Conservation (phyloP, 1,140 invertebrate genomes). For the Sinella curviseta region DNA sequence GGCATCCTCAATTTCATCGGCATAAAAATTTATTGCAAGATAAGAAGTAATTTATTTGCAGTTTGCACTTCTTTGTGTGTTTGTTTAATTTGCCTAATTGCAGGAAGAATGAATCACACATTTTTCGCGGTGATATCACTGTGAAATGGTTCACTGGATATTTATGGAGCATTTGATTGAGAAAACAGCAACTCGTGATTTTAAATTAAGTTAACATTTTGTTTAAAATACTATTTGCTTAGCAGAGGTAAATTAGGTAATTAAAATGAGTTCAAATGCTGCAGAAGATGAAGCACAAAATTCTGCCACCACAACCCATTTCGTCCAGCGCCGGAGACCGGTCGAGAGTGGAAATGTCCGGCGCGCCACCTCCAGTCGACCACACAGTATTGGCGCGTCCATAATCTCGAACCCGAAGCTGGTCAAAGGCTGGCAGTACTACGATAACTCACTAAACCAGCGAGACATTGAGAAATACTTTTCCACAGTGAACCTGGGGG, state of each 20-base stretch:
- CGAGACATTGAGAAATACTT: background rate
- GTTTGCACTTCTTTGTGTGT: too few relatives aligned
- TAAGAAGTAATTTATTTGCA: too few relatives aligned
- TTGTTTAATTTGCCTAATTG: too few relatives aligned
- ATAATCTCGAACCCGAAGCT: constrained; percentile 42
- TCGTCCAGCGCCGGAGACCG: background rate
- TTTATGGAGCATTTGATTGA: too few relatives aligned
- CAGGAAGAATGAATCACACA: too few relatives aligned
- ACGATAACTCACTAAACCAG: background rate
- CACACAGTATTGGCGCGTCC: background rate
- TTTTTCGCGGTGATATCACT: too few relatives aligned
- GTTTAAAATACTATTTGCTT: too few relatives aligned
- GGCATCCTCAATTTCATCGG: too few relatives aligned
- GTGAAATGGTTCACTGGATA: too few relatives aligned
- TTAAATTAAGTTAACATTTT: too few relatives aligned
- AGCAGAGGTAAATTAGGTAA: background rate
- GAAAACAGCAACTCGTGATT: too few relatives aligned
- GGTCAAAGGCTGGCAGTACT: constrained; percentile 26
- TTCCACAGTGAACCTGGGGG: background rate
- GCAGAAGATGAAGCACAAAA: background rate
- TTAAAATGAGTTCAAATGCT: background rate
- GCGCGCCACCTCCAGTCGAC: background rate
- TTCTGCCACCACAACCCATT: background rate
- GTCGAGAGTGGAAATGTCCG: background rate
- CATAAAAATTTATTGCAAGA: too few relatives aligned